These are phyloP conservation scores for Solenopsis invicta DNA, from an alignment of 1,140 invertebrate species.

Conservation along the genomic window DNA sequence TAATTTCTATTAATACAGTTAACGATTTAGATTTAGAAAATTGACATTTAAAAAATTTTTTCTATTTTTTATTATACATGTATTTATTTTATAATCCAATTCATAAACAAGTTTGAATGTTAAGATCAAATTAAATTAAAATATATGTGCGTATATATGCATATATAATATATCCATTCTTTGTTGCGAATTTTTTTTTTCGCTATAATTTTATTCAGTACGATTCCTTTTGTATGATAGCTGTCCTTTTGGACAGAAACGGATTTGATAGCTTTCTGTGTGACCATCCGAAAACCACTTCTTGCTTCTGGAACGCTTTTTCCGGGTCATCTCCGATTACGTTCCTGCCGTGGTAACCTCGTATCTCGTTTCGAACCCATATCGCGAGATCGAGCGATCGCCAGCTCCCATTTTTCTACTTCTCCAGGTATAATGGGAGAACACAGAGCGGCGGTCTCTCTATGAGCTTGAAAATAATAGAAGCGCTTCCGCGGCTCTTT, in stretches of 20 bases:
- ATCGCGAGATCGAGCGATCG: conserved; percentile 58
- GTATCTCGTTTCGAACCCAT: conserved; percentile 57
- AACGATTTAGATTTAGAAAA: background rate
- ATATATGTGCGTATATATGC: background rate
- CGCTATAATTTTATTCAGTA: background rate
- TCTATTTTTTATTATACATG: background rate
- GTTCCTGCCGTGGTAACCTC: conserved; percentile 36
- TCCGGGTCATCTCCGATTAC: conserved; percentile 64
- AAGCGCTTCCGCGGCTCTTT: conserved; percentile 15
- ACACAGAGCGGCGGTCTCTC: conserved; percentile 53
- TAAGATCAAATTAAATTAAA: background rate
- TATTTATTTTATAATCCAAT: background rate
- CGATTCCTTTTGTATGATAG: background rate
- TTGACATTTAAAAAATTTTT: background rate
- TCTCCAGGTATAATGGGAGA: conserved; percentile 56
- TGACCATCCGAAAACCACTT: conserved; percentile 44
- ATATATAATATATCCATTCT: background rate
- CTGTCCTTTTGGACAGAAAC: background rate
- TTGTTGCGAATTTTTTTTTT: background rate
- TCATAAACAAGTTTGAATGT: background rate
- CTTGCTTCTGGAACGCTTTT: conserved; percentile 56
- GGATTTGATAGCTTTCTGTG: conserved; percentile 26
- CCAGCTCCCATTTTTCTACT: conserved; percentile 55
- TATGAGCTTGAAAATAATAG: conserved; percentile 64
- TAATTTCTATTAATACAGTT: background rate